Evolutionary conservation across 1,140 invertebrate genomes (phyloP), one percentile per base, ranked within the genome.

Genomic region (Drosophila nebulosa): DNA sequence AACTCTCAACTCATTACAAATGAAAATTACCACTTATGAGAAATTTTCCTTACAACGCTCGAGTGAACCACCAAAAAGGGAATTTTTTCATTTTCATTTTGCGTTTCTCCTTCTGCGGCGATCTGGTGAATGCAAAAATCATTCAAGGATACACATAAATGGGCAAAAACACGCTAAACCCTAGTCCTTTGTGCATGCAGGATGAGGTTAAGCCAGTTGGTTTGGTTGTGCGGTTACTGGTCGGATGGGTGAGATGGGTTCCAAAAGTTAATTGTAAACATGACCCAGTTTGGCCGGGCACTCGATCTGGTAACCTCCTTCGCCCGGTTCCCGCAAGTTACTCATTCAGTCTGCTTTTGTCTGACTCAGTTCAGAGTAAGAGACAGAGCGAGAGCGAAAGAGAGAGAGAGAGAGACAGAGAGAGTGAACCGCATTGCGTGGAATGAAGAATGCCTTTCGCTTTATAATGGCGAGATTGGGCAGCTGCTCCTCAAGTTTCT

Each of bases 241-340:
- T 9, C n/a, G n/a, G 7, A 2, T 30, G 36, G 59, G 39, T 24
- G 14, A n/a, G 5, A 27, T 26, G 53, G 66, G 73, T 64, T 70
- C 69, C 59, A 75, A 88, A 88, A 86, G 83, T 86, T 86, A 86
- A 86, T 86, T 86, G 81, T 86, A 86, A 86, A 86, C 83, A 86
- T 86, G 78, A 86, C 81, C 81, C 70, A 86, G 74, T 86, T 86
- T 71, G 55, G 52, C 35, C 52, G 59, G 32, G 59, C 69, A 50
- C 18, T 14, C 42, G n/a, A 39, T 57, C 26, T 32, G 21, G 35
- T 24, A 14, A 22, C 18, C 35, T 46, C 21, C 32, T 67, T 60
- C 22, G 39, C 58, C 65, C 64, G 32, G 6, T 60, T 51, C 52
- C 58, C 35, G 26, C 36, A 59, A 51, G 30, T 52, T 57, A 57